Base-by-base conservation (phyloP, 2,797 vertebrate species). In the Zonotrichia albicollis region DNA sequence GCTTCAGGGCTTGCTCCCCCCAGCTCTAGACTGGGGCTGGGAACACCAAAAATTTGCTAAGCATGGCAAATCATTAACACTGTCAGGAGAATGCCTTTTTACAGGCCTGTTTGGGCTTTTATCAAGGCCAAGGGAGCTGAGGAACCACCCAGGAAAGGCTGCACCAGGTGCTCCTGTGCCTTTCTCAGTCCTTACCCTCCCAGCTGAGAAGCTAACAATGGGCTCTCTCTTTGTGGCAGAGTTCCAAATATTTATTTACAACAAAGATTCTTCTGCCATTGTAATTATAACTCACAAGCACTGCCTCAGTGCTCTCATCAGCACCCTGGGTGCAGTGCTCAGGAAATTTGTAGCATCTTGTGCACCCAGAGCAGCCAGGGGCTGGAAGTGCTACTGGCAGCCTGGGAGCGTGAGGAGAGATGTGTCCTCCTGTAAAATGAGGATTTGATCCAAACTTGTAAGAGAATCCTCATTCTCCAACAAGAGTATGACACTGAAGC, bases 351-450 rank as follows among this genome's bases (percentile, higher is more conserved):
- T 11, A 34, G 25, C 4, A 14, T 17, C 45, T 29, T 3, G 0
- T 2, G 7, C 38, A 29, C 32, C 48, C 46, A 11, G 20, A 38
- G 38, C 16, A 57, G 45, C 36, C 71, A 32, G 19, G 38, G 50
- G 9, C 1, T 68, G 2, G 7, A n/a, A 34, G 30, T 26, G 82
- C 80, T 27, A 2, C 40, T 48, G 64, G 32, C 54, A 78, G 74
- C 89, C 46, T 9, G 4, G 42, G 58, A 62, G 17, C 26, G n/a
- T 1, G 19, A 73, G 50, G 13, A 55, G 15, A 66, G 19, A 15
- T 0, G 0, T 2, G 13, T 38, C 4, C 38, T 17, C 12, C 55
- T 4, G 0, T 12, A 18, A 25, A 11, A 55, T 2, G 4, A 34
- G 73, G 26, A 14, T 68, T 30, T 70, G 43, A 48, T 55, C 60